phyloP scores from a whole-genome alignment of 2,113 vertebrate species.

The Carettochelys insculpta region DNA sequence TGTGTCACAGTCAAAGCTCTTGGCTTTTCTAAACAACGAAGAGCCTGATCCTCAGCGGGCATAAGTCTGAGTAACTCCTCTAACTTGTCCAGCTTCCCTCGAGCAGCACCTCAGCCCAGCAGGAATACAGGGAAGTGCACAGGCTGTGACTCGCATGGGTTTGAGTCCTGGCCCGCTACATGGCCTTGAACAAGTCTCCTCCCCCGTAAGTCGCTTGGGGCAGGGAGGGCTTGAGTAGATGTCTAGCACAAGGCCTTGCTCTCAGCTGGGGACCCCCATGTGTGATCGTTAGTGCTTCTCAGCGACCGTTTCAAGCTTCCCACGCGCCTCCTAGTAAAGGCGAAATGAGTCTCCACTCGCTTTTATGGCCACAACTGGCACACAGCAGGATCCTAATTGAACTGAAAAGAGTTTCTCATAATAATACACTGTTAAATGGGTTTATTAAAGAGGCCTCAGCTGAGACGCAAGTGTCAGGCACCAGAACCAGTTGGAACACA shows the following conservation, averaged over 20 bases:
- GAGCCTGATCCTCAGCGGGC: neutral
- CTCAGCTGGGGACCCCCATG: conserved; percentile 3
- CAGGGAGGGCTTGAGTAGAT: accelerated
- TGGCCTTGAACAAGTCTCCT: accelerated
- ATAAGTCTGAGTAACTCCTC: too few species aligned
- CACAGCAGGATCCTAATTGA: conserved; percentile 76
- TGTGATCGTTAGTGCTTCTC: conserved; percentile 46
- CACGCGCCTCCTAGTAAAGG: conserved; percentile 78
- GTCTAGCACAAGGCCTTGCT: neutral
- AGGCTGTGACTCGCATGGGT: neutral
- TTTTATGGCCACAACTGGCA: conserved; percentile 78
- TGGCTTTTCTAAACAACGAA: neutral
- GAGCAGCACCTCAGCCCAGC: neutral
- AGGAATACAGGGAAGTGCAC: neutral
- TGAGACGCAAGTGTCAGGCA: conserved; percentile 60
- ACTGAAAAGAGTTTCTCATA: conserved; percentile 77
- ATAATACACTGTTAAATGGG: conserved; percentile 76
- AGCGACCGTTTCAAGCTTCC: conserved; percentile 73
- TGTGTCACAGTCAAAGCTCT: neutral
- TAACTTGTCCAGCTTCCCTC: neutral
- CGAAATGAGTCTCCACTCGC: conserved; percentile 77
- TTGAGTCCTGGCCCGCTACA: neutral
- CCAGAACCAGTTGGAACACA: conserved; percentile 15
- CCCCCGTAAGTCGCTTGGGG: neutral
- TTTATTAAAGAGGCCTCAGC: conserved; percentile 73